phyloP scores from a whole-genome alignment of 2,113 vertebrate species.

The Chloropsis hardwickii region DNA sequence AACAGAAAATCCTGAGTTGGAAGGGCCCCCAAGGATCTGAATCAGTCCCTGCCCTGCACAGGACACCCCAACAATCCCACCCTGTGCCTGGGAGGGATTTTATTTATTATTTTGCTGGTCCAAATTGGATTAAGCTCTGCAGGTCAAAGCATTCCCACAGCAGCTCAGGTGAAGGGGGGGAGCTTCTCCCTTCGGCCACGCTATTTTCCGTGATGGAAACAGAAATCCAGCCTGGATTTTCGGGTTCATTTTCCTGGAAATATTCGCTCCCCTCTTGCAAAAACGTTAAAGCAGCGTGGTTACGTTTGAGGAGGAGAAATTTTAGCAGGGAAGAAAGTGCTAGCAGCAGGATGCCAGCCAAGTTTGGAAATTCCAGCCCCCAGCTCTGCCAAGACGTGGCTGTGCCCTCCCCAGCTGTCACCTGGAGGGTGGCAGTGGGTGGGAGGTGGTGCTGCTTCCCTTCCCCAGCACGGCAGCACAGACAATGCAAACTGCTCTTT shows the following conservation, averaged over 20 bases:
- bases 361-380: neutral
- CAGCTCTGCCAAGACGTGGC: neutral
- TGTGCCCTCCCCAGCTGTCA: neutral
- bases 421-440: slow-evolving; percentile 17
- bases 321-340: neutral
- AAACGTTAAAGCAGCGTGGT: neutral
- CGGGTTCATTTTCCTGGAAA: neutral
- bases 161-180: neutral
- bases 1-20: neutral
- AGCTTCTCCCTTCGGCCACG: neutral
- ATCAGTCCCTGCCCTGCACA: neutral
- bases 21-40: neutral
- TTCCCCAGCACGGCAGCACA: neutral
- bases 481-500: neutral
- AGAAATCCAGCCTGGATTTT: neutral
- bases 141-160: neutral
- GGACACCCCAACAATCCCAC: neutral
- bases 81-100: neutral
- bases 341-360: slow-evolving; percentile 9
- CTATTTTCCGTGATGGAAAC: rapidly evolving
- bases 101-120: neutral
- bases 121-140: neutral
- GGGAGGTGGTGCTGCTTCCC: slow-evolving; percentile 28
- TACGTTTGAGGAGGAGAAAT: neutral
- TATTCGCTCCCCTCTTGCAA: neutral